A percentile compares a stretch with the other conserved stretches of the same genome.
These are phyloP conservation scores for Anthoscopus minutus DNA, from an alignment of 2,113 vertebrate genomes.

Conservation along the genomic window DNA sequence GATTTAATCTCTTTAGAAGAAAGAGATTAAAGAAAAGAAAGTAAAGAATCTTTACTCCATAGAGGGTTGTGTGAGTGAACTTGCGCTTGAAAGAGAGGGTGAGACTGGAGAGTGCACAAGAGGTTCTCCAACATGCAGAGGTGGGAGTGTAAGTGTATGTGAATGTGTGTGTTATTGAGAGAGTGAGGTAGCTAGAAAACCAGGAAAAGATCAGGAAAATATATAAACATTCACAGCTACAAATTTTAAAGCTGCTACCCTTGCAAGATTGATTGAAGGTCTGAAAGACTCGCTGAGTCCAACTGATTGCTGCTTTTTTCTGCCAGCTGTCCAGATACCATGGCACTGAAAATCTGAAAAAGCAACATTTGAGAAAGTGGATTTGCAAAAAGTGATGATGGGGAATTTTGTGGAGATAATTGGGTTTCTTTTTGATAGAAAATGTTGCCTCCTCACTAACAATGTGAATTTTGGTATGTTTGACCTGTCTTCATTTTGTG, in stretches of 20 bases:
- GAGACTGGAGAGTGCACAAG: not conserved
- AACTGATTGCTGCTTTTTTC: not conserved
- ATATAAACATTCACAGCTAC: not conserved
- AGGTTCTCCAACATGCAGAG: not conserved
- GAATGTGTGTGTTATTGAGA: not conserved
- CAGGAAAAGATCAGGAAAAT: not conserved
- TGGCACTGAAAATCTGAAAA: not conserved
- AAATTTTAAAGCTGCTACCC: not conserved
- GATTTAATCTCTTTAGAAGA: not conserved
- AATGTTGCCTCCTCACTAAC: not conserved
- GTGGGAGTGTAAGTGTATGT: not conserved
- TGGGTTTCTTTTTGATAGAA: not conserved
- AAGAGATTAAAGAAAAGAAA: not conserved
- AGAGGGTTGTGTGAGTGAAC: not conserved
- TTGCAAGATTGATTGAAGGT: not conserved
- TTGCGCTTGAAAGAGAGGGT: not conserved
- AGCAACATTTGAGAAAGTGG: not conserved
- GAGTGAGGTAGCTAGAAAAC: not conserved
- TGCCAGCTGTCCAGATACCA: not conserved
- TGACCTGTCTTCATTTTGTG: not conserved
- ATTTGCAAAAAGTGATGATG: not conserved
- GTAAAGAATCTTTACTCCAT: not conserved
- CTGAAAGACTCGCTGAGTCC: not conserved
- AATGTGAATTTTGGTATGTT: not conserved
- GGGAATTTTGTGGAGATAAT: not conserved